These are phyloP conservation scores for Hartigia nigra DNA, from an alignment of 2,888 invertebrate genomes.

Conservation along the genomic window DNA sequence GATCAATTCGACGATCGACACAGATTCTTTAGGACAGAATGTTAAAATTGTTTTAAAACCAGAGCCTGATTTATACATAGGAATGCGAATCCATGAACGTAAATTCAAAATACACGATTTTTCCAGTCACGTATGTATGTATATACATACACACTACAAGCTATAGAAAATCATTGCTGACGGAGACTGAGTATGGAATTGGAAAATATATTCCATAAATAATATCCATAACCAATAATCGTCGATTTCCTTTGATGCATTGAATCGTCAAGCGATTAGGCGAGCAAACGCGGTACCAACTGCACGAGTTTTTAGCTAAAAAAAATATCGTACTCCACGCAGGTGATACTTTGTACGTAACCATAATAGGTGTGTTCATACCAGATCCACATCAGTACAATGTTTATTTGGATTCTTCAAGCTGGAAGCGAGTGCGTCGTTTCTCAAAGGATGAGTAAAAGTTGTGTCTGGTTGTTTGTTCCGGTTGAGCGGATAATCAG, in stretches of 20 bases:
- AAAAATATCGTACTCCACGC: background rate
- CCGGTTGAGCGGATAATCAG: too few species aligned
- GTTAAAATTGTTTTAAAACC: background rate
- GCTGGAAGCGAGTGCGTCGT: background rate
- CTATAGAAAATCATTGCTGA: background rate
- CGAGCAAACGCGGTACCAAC: background rate
- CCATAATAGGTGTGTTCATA: background rate
- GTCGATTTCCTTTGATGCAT: background rate
- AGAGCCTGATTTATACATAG: background rate
- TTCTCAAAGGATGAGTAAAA: background rate
- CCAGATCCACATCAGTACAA: background rate
- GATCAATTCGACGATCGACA: background rate
- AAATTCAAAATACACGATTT: background rate
- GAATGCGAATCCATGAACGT: background rate
- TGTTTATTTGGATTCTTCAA: background rate
- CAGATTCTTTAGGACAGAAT: background rate
- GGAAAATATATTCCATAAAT: background rate
- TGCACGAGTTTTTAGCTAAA: background rate
- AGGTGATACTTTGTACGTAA: background rate
- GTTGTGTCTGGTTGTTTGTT: background rate
- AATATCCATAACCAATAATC: background rate
- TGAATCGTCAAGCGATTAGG: background rate
- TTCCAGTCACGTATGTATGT: background rate
- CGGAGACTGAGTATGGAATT: background rate
- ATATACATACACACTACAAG: background rate